phyloP scores from a whole-genome alignment of 2,113 vertebrate species.

The Amphiprion ocellaris region DNA sequence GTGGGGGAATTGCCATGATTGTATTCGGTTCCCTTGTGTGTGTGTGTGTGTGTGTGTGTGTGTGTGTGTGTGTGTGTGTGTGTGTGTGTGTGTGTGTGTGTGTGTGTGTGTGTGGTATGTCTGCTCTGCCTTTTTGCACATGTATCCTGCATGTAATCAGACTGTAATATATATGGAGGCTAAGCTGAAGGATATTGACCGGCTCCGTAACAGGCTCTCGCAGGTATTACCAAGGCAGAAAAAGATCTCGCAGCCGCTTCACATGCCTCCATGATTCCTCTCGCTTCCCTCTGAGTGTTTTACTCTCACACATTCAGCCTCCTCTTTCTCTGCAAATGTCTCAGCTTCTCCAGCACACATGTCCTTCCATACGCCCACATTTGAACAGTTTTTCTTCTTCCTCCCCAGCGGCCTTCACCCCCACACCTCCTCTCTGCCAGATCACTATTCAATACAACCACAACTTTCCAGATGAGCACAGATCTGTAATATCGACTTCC shows the following conservation, averaged over 20 bases:
- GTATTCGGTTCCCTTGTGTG: constrained; percentile 26
- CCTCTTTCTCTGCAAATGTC: constrained; percentile 26
- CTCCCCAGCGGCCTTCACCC: constrained; percentile 52
- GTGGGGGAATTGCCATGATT: constrained; percentile 21
- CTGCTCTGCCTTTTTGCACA: constrained; percentile 28
- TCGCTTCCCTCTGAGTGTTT: constrained; percentile 1
- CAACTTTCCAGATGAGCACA: constrained; percentile 45
- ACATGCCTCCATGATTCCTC: constrained; percentile 10
- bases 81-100: no score
- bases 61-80: no score
- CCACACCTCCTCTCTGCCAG: constrained; percentile 34
- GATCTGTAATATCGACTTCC: not conserved
- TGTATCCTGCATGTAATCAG: constrained; percentile 33
- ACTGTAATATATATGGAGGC: constrained; percentile 36
- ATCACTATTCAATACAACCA: constrained; percentile 20
- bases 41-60: not conserved
- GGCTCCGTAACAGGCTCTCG: constrained; percentile 36
- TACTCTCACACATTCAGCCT: constrained; percentile 14
- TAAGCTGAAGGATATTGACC: constrained; percentile 49
- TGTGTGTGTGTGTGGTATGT: constrained; percentile 4
- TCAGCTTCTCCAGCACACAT: constrained; percentile 35
- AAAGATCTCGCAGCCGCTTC: constrained; percentile 12
- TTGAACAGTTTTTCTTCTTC: constrained; percentile 52
- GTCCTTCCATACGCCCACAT: constrained; percentile 61
- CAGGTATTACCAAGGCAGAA: constrained; percentile 9